Evolutionary conservation across 2,888 invertebrate genomes (phyloP).

Genomic region (Halictus quadricinctus): DNA sequence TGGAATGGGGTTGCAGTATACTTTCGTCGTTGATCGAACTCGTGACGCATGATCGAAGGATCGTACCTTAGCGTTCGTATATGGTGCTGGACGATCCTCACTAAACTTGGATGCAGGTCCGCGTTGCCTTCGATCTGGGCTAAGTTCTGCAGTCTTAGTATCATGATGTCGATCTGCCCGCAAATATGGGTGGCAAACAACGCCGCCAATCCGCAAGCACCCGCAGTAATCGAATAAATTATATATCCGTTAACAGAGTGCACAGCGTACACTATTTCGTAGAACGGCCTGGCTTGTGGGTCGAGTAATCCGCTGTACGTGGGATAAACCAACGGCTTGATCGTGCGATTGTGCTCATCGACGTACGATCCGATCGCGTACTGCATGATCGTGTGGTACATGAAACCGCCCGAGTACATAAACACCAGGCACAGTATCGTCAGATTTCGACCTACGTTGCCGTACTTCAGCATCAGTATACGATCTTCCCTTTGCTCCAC

Average conservation of each 20-base stretch:
- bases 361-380: constrained; percentile 24
- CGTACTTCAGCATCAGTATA: constrained; percentile 67
- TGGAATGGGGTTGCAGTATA: background rate
- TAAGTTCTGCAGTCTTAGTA: constrained; percentile 31
- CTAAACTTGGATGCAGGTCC: constrained; percentile 36
- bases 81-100: constrained; percentile 57
- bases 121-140: background rate
- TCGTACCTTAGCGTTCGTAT: background rate
- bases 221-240: constrained; percentile 65
- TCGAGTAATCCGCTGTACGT: constrained; percentile 64
- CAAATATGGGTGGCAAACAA: constrained; percentile 65
- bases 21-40: background rate
- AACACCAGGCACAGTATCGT: constrained; percentile 55
- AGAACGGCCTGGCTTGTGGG: constrained; percentile 64
- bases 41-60: background rate
- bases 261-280: constrained; percentile 71
- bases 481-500: constrained; percentile 53
- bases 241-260: constrained; percentile 69
- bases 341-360: constrained; percentile 58
- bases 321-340: constrained; percentile 66
- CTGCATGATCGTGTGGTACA: constrained; percentile 54
- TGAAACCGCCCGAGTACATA: constrained; percentile 59
- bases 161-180: constrained; percentile 63
- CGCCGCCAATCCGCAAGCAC: constrained; percentile 64
- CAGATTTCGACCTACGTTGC: constrained; percentile 66